Evolutionary conservation across 1,140 invertebrate species (phyloP).

Genomic region (Tribolium castaneum): DNA sequence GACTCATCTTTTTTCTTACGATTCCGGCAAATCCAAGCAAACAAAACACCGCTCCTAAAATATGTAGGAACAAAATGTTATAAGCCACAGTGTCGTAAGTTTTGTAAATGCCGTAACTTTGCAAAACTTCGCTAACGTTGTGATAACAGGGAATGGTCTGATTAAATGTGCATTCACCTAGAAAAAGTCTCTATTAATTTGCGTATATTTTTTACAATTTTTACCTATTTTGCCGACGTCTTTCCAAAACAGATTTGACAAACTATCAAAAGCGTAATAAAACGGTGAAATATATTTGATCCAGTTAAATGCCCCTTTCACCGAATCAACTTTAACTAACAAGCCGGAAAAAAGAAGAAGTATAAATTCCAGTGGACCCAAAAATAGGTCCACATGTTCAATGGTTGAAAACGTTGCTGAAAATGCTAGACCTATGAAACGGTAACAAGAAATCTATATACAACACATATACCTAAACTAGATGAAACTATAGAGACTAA

Average conservation of each 20-base stretch:
- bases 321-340: conserved; percentile 47
- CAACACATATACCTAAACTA: conserved; percentile 44
- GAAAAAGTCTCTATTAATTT: conserved; percentile 17
- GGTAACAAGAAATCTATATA: not conserved
- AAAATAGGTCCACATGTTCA: conserved; percentile 51
- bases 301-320: conserved; percentile 38
- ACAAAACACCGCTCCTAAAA: conserved; percentile 42
- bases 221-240: conserved; percentile 44
- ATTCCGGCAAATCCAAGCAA: conserved; percentile 51
- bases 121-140: conserved; percentile 48
- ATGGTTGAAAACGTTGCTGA: conserved; percentile 51
- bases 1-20: conserved; percentile 46
- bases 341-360: conserved; percentile 52
- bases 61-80: conserved; percentile 38
- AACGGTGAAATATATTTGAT: conserved; percentile 57
- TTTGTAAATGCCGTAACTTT: conserved; percentile 44
- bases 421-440: conserved; percentile 50
- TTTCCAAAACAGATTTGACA: conserved; percentile 51
- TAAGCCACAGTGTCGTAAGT: conserved; percentile 37
- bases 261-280: conserved; percentile 52
- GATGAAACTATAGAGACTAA: conserved; percentile 45
- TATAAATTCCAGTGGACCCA: conserved; percentile 49
- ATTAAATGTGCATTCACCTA: conserved; percentile 42
- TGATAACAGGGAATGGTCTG: conserved; percentile 42
- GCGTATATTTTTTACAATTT: not conserved